Conservation (phyloP, 2,888 invertebrate species). For the Ichneumon xanthorius region DNA sequence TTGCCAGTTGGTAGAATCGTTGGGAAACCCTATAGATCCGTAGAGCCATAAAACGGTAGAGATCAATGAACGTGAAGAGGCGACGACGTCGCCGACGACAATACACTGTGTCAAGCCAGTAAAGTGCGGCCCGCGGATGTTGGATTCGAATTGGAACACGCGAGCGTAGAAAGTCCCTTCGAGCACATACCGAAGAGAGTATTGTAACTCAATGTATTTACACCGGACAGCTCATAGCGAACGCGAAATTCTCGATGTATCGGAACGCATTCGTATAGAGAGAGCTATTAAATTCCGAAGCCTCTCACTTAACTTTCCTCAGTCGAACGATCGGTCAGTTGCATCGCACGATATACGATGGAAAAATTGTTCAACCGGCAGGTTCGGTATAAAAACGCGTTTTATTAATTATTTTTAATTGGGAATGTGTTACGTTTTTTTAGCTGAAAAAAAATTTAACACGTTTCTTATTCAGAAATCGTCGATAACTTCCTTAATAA, state of each 20-base stretch:
- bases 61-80: constrained; percentile 32
- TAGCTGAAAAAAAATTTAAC: neutral
- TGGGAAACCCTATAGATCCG: constrained; percentile 7
- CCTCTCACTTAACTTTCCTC: constrained; percentile 25
- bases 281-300: constrained; percentile 39
- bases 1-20: neutral
- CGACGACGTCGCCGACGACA: constrained; percentile 25
- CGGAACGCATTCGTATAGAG: constrained; percentile 15
- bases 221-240: constrained; percentile 7
- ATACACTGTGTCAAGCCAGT: constrained; percentile 21
- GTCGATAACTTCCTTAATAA: neutral
- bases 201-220: neutral
- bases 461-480: neutral
- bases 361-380: neutral
- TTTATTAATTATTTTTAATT: neutral
- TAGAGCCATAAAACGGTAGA: constrained; percentile 10
- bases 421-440: neutral
- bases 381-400: neutral
- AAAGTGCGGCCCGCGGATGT: constrained; percentile 21
- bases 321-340: constrained; percentile 21
- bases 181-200: neutral
- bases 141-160: constrained; percentile 45
- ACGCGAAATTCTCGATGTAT: constrained; percentile 33
- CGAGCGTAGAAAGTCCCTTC: constrained; percentile 51
- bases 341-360: neutral